Evolutionary conservation across 2,113 vertebrate genomes (phyloP), one percentile per base, ranked within the genome.

Genomic region (Onychorhynchus coronatus): DNA sequence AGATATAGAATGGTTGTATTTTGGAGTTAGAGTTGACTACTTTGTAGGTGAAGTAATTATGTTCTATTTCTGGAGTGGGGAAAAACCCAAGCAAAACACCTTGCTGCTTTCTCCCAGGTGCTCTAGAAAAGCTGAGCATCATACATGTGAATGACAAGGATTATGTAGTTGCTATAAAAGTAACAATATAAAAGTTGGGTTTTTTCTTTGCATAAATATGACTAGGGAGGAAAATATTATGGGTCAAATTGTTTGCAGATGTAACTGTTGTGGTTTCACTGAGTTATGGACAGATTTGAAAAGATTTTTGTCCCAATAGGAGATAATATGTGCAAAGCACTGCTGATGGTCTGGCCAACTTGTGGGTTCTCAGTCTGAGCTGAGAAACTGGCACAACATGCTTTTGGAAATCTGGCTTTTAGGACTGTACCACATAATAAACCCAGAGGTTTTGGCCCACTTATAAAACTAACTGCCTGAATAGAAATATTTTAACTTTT

Each of bases 191-290:
- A 47, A 47, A 47, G 23, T 50, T 59, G 49, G 23, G 24, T 28
- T 67, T 82, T 80, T 62, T 22, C 76, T 74, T 67, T 80, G 75
- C 27, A 6, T 55, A 71, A 89, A 61, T 41, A 35, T 78, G 79
- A 75, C 47, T 84, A 56, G 18, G 28, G 63, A 88, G 59, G 68
- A 93, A 94, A 95, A 86, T 81, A 59, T 62, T 88, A 42, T 46
- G 56, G 62, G 41, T 39, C 28, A 78, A 93, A 96, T 92, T 92
- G 85, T 84, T 96, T 91, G 82, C 93, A 96, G 78, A 93, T 97
- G 88, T 90, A 80, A 91, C 50, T 91, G 68, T 71, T 93, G 88
- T 88, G 93, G 83, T 80, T 95, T 88, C 63, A 80, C 77, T 86
- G 90, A 86, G 68, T 81, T 93, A 93, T 2, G 6, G 85, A 41